A percentile compares a stretch with the other conserved stretches of the same genome.
These are phyloP conservation scores for Tetramorium parvispinum DNA, from an alignment of 1,140 invertebrate species.

Conservation along the genomic window DNA sequence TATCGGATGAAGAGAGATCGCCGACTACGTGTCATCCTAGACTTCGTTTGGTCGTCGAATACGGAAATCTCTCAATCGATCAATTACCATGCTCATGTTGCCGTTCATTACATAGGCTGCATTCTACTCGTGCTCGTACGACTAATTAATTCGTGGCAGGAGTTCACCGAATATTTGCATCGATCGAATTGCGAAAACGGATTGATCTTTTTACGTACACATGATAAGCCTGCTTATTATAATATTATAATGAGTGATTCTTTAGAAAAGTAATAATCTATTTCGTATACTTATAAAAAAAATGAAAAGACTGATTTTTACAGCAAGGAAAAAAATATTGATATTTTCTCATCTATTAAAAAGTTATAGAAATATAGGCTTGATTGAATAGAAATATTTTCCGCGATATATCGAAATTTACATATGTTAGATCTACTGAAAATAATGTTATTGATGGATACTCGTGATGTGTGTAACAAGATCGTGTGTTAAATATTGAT, in stretches of 20 bases:
- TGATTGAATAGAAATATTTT: background rate
- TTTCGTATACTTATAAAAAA: background rate
- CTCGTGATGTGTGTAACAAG: background rate
- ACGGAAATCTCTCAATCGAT: slow-evolving; percentile 68
- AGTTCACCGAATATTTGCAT: background rate
- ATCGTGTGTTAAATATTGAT: slow-evolving; percentile 31
- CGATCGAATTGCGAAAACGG: background rate
- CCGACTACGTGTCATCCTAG: slow-evolving; percentile 20
- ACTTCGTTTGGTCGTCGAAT: slow-evolving; percentile 31
- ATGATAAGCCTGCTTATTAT: background rate
- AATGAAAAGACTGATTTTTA: background rate
- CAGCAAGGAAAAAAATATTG: background rate
- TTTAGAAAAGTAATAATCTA: background rate
- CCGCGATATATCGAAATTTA: background rate
- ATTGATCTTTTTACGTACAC: background rate
- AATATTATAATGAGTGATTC: background rate
- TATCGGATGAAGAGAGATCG: slow-evolving; percentile 39
- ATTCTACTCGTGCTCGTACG: slow-evolving; percentile 43
- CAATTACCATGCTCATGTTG: slow-evolving; percentile 50
- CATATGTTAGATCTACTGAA: background rate
- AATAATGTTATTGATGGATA: background rate
- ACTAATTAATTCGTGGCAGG: slow-evolving; percentile 53
- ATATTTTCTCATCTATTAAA: background rate
- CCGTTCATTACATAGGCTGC: slow-evolving; percentile 24
- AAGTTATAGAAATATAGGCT: background rate